phyloP scores from a whole-genome alignment of 2,888 invertebrate species.

The Microctonus brassicae region DNA sequence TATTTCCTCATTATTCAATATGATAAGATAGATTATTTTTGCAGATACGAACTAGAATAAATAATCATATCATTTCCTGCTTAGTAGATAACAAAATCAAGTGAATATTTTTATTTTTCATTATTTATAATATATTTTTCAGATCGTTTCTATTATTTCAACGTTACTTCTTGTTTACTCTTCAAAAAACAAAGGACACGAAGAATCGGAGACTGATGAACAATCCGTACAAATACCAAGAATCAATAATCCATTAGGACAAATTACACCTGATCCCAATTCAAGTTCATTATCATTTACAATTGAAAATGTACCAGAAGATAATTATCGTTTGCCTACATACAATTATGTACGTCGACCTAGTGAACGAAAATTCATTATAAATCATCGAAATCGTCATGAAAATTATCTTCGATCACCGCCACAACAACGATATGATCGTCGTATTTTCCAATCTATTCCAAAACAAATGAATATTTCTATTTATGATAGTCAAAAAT shows the following conservation, averaged over 20 bases:
- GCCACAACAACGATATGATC: conserved; percentile 35
- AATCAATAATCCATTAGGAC: conserved; percentile 29
- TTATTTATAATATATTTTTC: neutral
- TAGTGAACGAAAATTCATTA: conserved; percentile 3
- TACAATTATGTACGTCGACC: conserved; percentile 35
- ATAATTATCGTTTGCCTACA: neutral
- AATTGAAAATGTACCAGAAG: neutral
- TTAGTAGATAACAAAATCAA: no score
- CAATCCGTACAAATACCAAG: conserved; percentile 20
- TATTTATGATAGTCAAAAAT: neutral
- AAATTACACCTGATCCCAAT: neutral
- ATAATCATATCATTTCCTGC: no score
- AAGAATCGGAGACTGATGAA: neutral
- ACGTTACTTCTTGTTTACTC: conserved; percentile 1
- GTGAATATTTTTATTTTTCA: neutral
- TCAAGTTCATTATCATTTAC: neutral
- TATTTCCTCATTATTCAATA: neutral
- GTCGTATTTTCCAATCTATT: neutral
- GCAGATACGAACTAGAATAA: no score
- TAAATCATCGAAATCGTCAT: conserved; percentile 35
- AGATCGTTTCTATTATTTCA: conserved; percentile 32
- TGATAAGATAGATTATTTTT: no score
- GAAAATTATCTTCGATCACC: conserved; percentile 31
- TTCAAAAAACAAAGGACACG: neutral
- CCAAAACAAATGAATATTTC: neutral